Percentiles rank a stretch among this genome's conserved stretches.
phyloP scores from a whole-genome alignment of 1,140 invertebrate genomes.

The Chironomus tepperi region DNA sequence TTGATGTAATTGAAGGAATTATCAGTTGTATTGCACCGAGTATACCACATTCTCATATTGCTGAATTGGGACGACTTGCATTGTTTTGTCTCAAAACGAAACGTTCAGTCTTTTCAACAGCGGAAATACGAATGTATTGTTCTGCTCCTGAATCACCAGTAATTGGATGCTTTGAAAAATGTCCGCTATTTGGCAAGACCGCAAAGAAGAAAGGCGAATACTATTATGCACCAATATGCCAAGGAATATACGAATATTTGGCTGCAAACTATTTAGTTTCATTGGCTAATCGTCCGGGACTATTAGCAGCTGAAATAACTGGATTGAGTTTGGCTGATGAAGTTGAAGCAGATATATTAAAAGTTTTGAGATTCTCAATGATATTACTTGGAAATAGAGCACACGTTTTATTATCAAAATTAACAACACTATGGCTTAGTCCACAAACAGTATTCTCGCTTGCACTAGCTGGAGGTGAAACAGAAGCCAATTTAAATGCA shows the following conservation, averaged over 20 bases:
- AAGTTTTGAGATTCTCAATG: slow-evolving; percentile 43
- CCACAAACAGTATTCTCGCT: slow-evolving; percentile 43
- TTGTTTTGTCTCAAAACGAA: slow-evolving; percentile 42
- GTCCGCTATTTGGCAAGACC: slow-evolving; percentile 38
- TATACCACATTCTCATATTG: slow-evolving; percentile 27
- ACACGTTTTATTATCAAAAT: slow-evolving; percentile 42
- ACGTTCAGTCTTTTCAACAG: slow-evolving; percentile 41
- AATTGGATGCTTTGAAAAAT: slow-evolving; percentile 34
- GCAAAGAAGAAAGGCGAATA: slow-evolving; percentile 36
- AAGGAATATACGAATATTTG: slow-evolving; percentile 44
- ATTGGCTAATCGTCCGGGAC: slow-evolving; percentile 44
- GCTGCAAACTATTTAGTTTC: slow-evolving; percentile 48
- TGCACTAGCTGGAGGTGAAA: slow-evolving; percentile 43
- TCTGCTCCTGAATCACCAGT: slow-evolving; percentile 26
- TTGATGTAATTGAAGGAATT: slow-evolving; percentile 40
- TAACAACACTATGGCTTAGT: slow-evolving; percentile 44
- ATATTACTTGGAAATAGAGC: slow-evolving; percentile 43
- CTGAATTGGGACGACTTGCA: slow-evolving; percentile 44
- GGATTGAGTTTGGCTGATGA: slow-evolving; percentile 39
- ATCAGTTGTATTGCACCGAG: slow-evolving; percentile 38
- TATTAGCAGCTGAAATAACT: slow-evolving; percentile 45
- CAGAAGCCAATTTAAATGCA: slow-evolving; percentile 43
- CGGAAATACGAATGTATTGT: slow-evolving; percentile 40
- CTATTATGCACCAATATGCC: slow-evolving; percentile 44
- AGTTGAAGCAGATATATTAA: slow-evolving; percentile 28